phyloP scores from a whole-genome alignment of 2,888 invertebrate species.

The Polyommatus iphigenia region DNA sequence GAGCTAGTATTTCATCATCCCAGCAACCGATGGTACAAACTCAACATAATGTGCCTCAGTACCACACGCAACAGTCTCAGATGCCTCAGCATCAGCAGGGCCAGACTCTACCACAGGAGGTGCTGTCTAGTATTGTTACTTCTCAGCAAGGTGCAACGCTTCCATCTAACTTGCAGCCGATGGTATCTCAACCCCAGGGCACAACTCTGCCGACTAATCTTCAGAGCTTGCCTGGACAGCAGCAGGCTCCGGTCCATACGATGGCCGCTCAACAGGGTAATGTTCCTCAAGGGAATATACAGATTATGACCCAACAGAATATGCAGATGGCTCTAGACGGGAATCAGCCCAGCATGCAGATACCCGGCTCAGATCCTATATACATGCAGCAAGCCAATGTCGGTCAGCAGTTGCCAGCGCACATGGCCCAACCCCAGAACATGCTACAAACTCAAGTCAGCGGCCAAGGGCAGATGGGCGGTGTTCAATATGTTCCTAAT shows the following conservation, averaged over 20 bases:
- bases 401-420: conserved; percentile 69
- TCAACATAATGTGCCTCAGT: conserved; percentile 74
- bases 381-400: conserved; percentile 73
- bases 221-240: conserved; percentile 74
- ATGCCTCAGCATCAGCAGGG: conserved; percentile 76
- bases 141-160: conserved; percentile 75
- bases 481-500: conserved; percentile 68
- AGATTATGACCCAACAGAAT: conserved; percentile 79
- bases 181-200: conserved; percentile 78
- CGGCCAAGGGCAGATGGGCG: conserved; percentile 70
- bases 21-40: conserved; percentile 75
- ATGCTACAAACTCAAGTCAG: conserved; percentile 71
- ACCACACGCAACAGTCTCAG: conserved; percentile 73
- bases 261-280: conserved; percentile 77
- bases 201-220: conserved; percentile 82
- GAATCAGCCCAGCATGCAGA: conserved; percentile 79
- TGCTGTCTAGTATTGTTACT: conserved; percentile 73
- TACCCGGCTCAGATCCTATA: conserved; percentile 76
- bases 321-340: conserved; percentile 79
- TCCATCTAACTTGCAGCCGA: conserved; percentile 69
- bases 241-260: conserved; percentile 69
- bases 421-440: conserved; percentile 69
- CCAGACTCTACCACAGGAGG: conserved; percentile 73
- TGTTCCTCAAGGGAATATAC: conserved; percentile 80
- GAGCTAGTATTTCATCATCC: conserved; percentile 67